A percentile compares a stretch with the other conserved stretches of the same genome.
phyloP scores from a whole-genome alignment of 35 echinoderm and acorn worm genomes.

The Heliocidaris erythrogramma region DNA sequence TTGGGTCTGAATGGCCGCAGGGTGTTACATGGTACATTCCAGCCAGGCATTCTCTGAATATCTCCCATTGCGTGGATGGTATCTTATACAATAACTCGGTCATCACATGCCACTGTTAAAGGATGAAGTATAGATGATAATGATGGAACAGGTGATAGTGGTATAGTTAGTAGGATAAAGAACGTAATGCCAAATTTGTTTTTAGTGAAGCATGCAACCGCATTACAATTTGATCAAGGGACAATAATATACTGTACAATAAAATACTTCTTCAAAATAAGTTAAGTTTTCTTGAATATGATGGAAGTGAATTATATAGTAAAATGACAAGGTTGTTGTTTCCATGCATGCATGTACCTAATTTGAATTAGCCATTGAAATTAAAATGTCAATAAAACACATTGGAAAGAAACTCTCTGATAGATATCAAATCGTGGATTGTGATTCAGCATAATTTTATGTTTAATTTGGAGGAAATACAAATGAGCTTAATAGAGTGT shows the following conservation, averaged over 20 bases:
- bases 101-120: not conserved
- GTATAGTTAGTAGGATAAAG: not conserved
- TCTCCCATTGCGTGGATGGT: not conserved
- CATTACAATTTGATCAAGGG: not conserved
- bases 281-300: too few species aligned
- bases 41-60: not conserved
- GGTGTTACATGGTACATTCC: not conserved
- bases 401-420: too few species aligned
- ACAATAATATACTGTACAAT: not conserved
- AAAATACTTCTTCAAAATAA: not conserved
- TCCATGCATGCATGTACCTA: too few species aligned
- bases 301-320: too few species aligned
- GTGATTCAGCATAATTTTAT: too few species aligned
- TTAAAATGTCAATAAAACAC: too few species aligned
- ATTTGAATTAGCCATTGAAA: too few species aligned
- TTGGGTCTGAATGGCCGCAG: not conserved
- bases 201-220: too few species aligned
- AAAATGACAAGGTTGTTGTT: too few species aligned
- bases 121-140: not conserved
- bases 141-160: not conserved
- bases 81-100: constrained; percentile 3
- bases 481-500: too few species aligned
- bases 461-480: too few species aligned
- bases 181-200: not conserved
- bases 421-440: too few species aligned